Percentiles rank a stretch among this genome's conserved stretches.
Evolutionary conservation across 2,888 invertebrate species (phyloP).

Genomic region (Litoditis marina): DNA sequence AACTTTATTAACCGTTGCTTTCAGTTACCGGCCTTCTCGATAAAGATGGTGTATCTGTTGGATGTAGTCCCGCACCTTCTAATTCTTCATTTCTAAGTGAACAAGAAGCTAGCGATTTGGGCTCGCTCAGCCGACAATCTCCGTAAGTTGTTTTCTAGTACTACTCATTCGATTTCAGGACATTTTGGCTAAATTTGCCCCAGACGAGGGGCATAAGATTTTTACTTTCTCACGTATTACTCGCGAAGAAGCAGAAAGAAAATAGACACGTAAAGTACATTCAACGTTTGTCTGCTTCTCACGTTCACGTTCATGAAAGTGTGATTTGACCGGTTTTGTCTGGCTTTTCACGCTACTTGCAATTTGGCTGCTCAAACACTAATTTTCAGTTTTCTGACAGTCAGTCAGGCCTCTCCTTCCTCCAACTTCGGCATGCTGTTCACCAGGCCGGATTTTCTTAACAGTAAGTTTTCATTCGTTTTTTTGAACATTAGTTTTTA

Average conservation of each 20-base stretch:
- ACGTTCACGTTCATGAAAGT: too few species aligned
- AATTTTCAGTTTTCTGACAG: conserved; percentile 18
- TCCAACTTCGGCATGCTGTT: conserved; percentile 16
- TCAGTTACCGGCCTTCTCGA: neutral
- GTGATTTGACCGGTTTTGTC: too few species aligned
- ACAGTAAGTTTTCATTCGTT: conserved; percentile 3
- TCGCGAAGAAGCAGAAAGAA: too few species aligned
- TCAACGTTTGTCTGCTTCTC: neutral
- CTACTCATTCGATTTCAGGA: too few species aligned
- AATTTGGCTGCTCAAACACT: too few species aligned
- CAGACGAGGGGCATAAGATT: too few species aligned
- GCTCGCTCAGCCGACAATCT: conserved; percentile 24
- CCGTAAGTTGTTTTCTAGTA: conserved; percentile 21
- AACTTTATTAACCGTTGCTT: too few species aligned
- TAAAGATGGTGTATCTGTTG: conserved; percentile 7
- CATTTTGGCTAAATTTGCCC: too few species aligned
- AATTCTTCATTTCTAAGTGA: conserved; percentile 35
- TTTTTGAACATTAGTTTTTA: neutral
- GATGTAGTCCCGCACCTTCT: conserved; percentile 33
- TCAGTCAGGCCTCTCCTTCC: conserved; percentile 30
- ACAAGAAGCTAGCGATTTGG: conserved; percentile 17
- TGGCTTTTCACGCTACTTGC: too few species aligned
- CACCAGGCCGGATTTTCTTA: conserved; percentile 26
- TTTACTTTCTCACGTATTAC: too few species aligned
- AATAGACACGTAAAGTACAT: too few species aligned